These are phyloP conservation scores for Desmodus rotundus DNA, from an alignment of 2,113 vertebrate species.

Conservation along the genomic window DNA sequence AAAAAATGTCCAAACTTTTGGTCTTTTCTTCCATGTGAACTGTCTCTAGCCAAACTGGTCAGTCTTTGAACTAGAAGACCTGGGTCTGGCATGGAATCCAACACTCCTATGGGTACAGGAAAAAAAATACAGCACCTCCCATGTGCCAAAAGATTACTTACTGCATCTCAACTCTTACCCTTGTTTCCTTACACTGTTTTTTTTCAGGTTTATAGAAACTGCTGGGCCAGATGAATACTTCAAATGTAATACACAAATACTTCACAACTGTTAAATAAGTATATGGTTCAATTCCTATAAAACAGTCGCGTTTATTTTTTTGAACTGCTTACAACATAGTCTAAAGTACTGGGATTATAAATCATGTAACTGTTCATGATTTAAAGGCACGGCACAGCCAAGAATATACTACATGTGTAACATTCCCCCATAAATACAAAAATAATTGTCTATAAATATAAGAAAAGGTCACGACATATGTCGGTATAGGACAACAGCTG, in stretches of 20 bases:
- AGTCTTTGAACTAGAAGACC: background rate
- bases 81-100: background rate
- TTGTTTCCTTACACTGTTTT: constrained; percentile 5
- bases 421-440: constrained; percentile 38
- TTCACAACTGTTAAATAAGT: background rate
- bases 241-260: constrained; percentile 10
- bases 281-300: background rate
- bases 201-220: constrained; percentile 9
- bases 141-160: background rate
- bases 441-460: constrained; percentile 52
- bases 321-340: constrained; percentile 22
- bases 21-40: background rate
- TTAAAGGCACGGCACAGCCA: constrained; percentile 30
- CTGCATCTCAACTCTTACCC: background rate
- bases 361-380: background rate
- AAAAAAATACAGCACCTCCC: background rate
- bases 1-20: background rate
- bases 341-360: constrained; percentile 1
- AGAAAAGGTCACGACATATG: constrained; percentile 18
- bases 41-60: background rate
- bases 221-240: background rate
- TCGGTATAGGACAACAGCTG: background rate
- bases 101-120: background rate
- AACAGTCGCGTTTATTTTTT: constrained; percentile 45
- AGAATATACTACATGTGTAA: background rate